Base-by-base conservation (phyloP, 2,797 vertebrate genomes). In the Danio kyathit region DNA sequence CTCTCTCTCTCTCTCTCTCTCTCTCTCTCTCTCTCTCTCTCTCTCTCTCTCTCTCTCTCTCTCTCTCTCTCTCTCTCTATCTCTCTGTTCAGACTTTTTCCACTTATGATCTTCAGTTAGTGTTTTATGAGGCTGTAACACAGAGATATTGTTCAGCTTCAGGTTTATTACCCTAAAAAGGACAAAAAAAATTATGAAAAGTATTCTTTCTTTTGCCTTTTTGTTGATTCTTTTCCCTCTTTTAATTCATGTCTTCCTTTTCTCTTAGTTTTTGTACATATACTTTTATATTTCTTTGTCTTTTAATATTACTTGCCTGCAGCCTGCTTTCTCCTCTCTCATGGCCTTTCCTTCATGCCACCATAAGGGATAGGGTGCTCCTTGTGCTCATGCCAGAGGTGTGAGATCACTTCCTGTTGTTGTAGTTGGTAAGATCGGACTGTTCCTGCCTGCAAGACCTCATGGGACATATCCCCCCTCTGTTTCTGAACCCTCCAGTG, bases 351-450 rank as follows among this genome's bases (percentile, higher is more conserved):
- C 44, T 49, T 19, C 0, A 9, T 81, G 61, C 82, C 86, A 80
- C 86, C 77, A 69, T 4, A 2, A 43, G 67, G 73, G 41, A 61
- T 41, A 88, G 84, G 77, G 76, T 81, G 81, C 82, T 92, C 91
- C 92, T 92, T 80, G 64, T 86, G 46, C 10, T n/a, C 83, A 85
- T 91, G 82, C 90, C 89, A 79, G 80, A 86, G 86, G 63, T 69
- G 73, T 91, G 83, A 91, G 85, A 83, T 92, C 59, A 92, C 87
- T 92, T 94, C 91, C 92, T 81, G 5, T 88, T 86, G 71, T 84
- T 75, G 60, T 88, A 46, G 76, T 71, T 75, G 83, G 69, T 86
- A 54, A 73, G 72, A 81, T 71, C 52, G 51, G 51, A 49, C 38
- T 83, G 43, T 81, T 84, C 74, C 49, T 72, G 59, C 38, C 54